A percentile compares a stretch with the other conserved stretches of the same genome.
phyloP scores from a whole-genome alignment of 2,113 vertebrate genomes.

The Aviceda subcristata region DNA sequence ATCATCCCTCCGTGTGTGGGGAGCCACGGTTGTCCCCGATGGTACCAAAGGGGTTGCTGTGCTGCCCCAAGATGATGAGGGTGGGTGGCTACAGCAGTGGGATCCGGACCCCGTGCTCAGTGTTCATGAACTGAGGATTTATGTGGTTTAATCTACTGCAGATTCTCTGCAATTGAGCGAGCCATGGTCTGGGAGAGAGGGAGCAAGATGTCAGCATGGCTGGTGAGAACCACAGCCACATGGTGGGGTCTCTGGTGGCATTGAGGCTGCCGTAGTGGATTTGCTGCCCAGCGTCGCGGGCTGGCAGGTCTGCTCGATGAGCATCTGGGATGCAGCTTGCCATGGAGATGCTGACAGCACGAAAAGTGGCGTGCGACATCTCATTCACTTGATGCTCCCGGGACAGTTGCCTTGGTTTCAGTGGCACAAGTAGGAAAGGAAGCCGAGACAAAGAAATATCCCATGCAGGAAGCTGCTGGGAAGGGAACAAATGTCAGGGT shows the following conservation, averaged over 20 bases:
- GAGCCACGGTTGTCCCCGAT: accelerated
- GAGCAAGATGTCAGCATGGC: background rate
- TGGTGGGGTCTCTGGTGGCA: background rate
- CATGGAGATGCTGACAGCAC: background rate
- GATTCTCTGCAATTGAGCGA: background rate
- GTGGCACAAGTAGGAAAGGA: background rate
- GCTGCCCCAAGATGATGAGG: background rate
- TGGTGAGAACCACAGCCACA: accelerated
- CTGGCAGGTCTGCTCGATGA: accelerated
- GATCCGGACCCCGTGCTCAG: background rate
- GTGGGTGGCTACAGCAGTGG: background rate
- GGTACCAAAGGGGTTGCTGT: accelerated
- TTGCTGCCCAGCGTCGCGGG: accelerated
- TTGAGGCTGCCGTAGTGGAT: accelerated
- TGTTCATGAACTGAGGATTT: background rate
- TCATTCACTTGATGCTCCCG: background rate
- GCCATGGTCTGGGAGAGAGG: background rate
- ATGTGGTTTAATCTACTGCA: background rate
- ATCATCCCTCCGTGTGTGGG: accelerated
- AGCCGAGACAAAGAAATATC: constrained; percentile 1
- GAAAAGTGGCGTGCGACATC: accelerated
- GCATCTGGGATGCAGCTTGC: background rate
- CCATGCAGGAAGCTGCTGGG: constrained; percentile 6
- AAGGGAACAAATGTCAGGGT: background rate
- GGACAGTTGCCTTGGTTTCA: background rate